A percentile compares a stretch with the other conserved stretches of the same genome.
Conservation (phyloP, 2,797 vertebrate genomes). For the Danionella dracula region DNA sequence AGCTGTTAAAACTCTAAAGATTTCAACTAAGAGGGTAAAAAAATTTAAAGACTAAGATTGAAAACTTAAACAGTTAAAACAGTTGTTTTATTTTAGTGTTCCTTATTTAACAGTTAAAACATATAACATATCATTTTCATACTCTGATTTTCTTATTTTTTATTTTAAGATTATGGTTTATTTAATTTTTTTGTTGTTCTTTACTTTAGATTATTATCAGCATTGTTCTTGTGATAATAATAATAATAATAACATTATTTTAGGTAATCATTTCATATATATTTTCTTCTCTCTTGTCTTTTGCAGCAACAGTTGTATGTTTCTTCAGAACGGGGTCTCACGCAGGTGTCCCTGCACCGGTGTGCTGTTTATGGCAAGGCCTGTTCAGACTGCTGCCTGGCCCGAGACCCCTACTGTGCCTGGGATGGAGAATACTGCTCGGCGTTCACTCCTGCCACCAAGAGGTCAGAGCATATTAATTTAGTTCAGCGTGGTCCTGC, state of each 20-base stretch:
- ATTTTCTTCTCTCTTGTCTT: neutral
- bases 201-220: no score
- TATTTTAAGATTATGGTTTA: neutral
- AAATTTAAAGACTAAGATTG: neutral
- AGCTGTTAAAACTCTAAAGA: slow-evolving; percentile 58
- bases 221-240: no score
- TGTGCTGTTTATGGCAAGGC: slow-evolving; percentile 65
- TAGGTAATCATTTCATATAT: neutral
- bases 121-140: no score
- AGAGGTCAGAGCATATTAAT: slow-evolving; percentile 49
- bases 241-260: no score
- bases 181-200: no score
- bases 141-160: no score
- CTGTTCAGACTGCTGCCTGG: slow-evolving; percentile 69
- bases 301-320: slow-evolving; percentile 70
- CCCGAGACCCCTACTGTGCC: slow-evolving; percentile 68
- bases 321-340: slow-evolving; percentile 64
- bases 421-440: slow-evolving; percentile 68
- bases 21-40: slow-evolving; percentile 60
- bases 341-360: slow-evolving; percentile 66
- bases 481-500: neutral
- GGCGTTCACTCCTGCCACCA: slow-evolving; percentile 60
- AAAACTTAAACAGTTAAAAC: no score
- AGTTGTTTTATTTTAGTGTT: no score
- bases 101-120: no score